Base-by-base conservation (phyloP, 2,113 vertebrate genomes). In the Nothobranchius kuhntae region DNA sequence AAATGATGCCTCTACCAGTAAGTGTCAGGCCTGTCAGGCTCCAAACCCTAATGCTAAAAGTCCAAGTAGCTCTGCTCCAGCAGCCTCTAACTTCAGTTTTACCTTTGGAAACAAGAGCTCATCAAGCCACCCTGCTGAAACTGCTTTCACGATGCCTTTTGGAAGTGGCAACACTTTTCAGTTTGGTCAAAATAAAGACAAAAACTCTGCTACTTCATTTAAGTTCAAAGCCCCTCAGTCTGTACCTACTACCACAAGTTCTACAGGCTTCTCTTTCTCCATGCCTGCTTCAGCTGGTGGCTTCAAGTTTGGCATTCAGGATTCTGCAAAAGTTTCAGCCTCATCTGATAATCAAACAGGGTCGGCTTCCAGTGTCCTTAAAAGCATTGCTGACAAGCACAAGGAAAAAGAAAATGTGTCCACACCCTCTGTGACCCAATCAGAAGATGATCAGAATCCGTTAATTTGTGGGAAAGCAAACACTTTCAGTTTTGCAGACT, bases 301-400 rank as follows among this genome's bases (percentile, higher is more conserved):
- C 7, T 96, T 96, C 86, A 97, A 95, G 75, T 99, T 99, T 94
- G 96, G 95, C 17, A 92, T 94, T 90, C 89, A 92, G 59, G 96
- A 96, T 0, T 7, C 89, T 14, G 80, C 15, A 72, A 90, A 91
- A 65, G 92, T 87, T 66, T 57, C 71, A 1, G 55, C 81, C 55
- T 52, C 61, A 24, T 7, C 64, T 50, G 87, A 86, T 26, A 71
- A 73, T 59, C 84, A 86, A 51, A 48, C 65, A 11, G 68, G 58
- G 56, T 81, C 92, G 47, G 87, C 90, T 26, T 91, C 90, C 17
- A 75, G 77, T 74, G 80, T 89, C 65, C 87, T 93, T 51, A 94
- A 93, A 88, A 91, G 60, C 13, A 53, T 76, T 52, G 93, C 93
- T 75, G 93, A 94, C 77, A 94, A 94, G 61, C 92, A 95, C 88